Conservation (phyloP, 2,113 vertebrate genomes). For the Petromus typicus region DNA sequence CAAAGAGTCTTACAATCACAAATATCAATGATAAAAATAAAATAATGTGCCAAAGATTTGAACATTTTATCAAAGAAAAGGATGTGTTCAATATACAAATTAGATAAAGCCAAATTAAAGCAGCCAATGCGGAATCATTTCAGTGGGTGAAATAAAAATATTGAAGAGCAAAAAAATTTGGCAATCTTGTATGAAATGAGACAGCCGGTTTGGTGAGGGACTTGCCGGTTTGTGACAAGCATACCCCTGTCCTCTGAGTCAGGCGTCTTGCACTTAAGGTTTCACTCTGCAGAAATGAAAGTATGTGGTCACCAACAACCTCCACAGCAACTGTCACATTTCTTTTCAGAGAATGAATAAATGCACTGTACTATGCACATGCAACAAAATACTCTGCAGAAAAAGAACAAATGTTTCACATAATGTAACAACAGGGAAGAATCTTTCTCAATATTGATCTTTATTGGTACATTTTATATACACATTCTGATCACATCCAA, state of each 20-base stretch:
- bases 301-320: too few species aligned
- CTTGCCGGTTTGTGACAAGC: not conserved
- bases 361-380: not conserved
- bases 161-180: not conserved
- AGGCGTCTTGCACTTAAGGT: not conserved
- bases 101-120: not conserved
- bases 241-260: too few species aligned
- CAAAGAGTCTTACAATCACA: not conserved
- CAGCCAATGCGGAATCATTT: too few species aligned
- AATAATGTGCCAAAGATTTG: not conserved
- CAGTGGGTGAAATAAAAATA: not conserved
- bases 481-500: too few species aligned
- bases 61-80: not conserved
- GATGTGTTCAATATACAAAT: not conserved
- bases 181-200: not conserved
- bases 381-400: too few species aligned
- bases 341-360: not conserved
- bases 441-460: too few species aligned
- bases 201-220: not conserved
- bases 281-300: not conserved
- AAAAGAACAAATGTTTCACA: not conserved
- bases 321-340: not conserved
- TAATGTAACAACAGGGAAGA: not conserved
- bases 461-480: too few species aligned
- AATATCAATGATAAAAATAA: not conserved